phyloP scores from a whole-genome alignment of 2,888 invertebrate genomes.

The Parascotia fuliginaria region DNA sequence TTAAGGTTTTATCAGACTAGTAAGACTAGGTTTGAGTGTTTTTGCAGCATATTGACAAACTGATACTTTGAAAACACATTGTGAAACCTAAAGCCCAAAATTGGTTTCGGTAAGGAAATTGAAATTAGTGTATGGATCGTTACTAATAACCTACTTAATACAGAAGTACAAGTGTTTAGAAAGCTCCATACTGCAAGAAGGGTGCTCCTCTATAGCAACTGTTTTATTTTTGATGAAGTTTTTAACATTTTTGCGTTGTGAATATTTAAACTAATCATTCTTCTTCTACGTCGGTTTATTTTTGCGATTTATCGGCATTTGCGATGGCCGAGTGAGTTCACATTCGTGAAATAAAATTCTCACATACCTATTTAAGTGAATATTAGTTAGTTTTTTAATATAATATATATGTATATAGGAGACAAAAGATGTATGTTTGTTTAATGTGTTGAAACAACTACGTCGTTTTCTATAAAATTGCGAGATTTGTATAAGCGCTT shows the following conservation, averaged over 20 bases:
- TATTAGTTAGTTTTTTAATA: not conserved
- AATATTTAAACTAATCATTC: not conserved
- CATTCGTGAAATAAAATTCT: not conserved
- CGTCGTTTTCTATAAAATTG: not conserved
- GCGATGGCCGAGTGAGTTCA: not conserved
- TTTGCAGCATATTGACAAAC: too few relatives aligned
- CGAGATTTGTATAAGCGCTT: slow-evolving; percentile 3
- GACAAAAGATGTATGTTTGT: not conserved
- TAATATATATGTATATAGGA: not conserved
- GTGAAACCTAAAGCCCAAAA: too few relatives aligned
- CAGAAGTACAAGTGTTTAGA: too few relatives aligned
- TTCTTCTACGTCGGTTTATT: not conserved
- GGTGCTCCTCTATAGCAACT: too few relatives aligned
- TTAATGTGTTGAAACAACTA: not conserved
- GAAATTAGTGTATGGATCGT: too few relatives aligned
- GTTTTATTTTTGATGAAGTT: too few relatives aligned
- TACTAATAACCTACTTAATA: too few relatives aligned
- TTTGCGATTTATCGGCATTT: not conserved
- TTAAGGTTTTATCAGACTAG: too few relatives aligned
- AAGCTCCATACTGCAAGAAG: too few relatives aligned
- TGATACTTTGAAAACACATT: too few relatives aligned
- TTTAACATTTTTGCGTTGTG: not conserved
- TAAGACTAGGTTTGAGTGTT: too few relatives aligned
- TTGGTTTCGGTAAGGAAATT: too few relatives aligned
- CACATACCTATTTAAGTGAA: not conserved